phyloP scores from a whole-genome alignment of 1,140 invertebrate species.

The Drosophila dunni region DNA sequence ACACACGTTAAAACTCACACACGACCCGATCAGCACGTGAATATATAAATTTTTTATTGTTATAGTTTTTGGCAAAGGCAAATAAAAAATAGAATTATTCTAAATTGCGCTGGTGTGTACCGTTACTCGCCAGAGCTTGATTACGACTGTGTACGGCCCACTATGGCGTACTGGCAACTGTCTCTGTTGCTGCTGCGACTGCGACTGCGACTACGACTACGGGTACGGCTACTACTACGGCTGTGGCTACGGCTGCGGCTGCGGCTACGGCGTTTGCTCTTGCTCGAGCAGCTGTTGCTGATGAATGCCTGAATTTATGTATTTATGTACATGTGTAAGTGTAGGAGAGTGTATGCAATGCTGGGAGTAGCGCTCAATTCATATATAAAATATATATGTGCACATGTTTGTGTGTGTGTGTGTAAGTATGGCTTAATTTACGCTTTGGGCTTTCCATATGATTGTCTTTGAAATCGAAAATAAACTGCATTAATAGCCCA shows the following conservation, averaged over 20 bases:
- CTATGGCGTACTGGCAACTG: constrained; percentile 37
- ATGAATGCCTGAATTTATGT: constrained; percentile 14
- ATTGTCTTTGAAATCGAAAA: constrained; percentile 73
- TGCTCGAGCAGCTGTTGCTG: constrained; percentile 15
- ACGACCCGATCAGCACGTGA: constrained; percentile 22
- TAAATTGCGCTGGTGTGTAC: constrained; percentile 60
- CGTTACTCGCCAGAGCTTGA: constrained; percentile 66
- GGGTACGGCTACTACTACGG: constrained; percentile 1
- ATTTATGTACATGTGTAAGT: constrained; percentile 15
- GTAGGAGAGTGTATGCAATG: constrained; percentile 14
- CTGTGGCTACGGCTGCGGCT: not conserved
- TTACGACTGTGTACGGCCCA: constrained; percentile 65
- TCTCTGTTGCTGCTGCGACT: constrained; percentile 25
- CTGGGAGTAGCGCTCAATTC: constrained; percentile 38
- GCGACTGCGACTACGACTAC: constrained; percentile 1
- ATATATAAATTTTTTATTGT: constrained; percentile 4
- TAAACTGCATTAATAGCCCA: constrained; percentile 47
- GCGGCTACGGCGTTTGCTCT: constrained; percentile 15
- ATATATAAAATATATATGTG: too few species aligned
- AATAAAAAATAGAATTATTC: constrained; percentile 2
- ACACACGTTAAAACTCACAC: constrained; percentile 1
- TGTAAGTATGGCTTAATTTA: constrained; percentile 63
- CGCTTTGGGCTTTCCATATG: constrained; percentile 56
- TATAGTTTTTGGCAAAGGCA: too few species aligned
- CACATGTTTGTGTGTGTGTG: not conserved